Conservation (phyloP, 2,113 vertebrate genomes). For the Passer montanus region DNA sequence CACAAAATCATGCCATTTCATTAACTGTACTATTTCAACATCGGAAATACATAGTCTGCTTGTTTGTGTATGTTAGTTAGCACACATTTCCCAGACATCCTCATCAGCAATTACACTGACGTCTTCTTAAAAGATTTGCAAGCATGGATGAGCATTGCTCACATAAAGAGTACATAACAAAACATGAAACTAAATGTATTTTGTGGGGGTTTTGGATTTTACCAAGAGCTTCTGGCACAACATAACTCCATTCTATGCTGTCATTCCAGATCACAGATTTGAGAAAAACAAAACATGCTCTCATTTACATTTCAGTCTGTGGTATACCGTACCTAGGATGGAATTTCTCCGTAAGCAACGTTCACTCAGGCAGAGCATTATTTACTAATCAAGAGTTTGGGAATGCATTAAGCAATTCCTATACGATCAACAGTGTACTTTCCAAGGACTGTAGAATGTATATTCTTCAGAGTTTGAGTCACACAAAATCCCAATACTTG, state of each 20-base stretch:
- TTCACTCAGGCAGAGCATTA: background rate
- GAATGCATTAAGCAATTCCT: background rate
- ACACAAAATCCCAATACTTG: conserved; percentile 19
- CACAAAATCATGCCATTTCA: background rate
- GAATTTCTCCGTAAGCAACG: conserved; percentile 1
- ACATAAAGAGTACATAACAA: background rate
- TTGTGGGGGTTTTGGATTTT: background rate
- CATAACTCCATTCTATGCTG: background rate
- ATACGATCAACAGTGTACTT: background rate
- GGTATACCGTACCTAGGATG: background rate
- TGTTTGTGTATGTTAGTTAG: background rate
- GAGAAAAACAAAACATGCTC: background rate
- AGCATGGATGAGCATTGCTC: background rate
- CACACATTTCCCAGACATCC: background rate
- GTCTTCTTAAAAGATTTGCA: background rate
- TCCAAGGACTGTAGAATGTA: background rate
- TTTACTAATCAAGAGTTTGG: background rate
- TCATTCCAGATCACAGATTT: background rate
- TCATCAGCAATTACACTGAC: background rate
- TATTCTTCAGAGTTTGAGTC: conserved; percentile 27
- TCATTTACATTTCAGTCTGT: background rate
- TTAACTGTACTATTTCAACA: background rate
- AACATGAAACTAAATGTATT: background rate
- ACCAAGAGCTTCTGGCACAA: background rate
- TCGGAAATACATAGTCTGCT: background rate